Percentiles rank a stretch among this genome's conserved stretches.
Evolutionary conservation across 1,140 invertebrate species (phyloP).

Genomic region (Thalassaphorura encarpata): DNA sequence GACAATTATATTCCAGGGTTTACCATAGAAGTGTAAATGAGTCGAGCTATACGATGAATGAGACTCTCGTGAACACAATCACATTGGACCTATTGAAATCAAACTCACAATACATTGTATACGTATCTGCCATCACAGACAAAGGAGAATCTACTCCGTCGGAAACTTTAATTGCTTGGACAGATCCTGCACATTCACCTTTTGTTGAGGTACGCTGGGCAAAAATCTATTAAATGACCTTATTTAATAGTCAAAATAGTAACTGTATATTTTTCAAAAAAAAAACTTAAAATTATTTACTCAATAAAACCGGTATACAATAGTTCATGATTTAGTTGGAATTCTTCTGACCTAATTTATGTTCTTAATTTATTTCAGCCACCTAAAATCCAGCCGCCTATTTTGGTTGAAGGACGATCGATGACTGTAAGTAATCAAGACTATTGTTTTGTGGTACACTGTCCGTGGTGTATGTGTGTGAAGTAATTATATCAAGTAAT

Average conservation of each 20-base stretch:
- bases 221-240: no score
- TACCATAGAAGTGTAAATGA: constrained; percentile 53
- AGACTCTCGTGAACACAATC: constrained; percentile 55
- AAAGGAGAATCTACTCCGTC: constrained; percentile 58
- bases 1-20: constrained; percentile 44
- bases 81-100: constrained; percentile 56
- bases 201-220: constrained; percentile 59
- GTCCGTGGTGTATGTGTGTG: no score
- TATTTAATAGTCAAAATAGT: no score
- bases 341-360: neutral
- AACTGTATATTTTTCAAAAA: no score
- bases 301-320: no score
- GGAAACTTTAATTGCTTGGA: constrained; percentile 71
- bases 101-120: constrained; percentile 66
- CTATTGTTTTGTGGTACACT: no score
- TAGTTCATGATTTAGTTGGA: no score
- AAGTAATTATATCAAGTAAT: no score
- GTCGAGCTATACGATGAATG: constrained; percentile 47
- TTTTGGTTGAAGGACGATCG: constrained; percentile 66
- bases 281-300: no score
- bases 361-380: constrained; percentile 44
- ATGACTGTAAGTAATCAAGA: no score
- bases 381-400: constrained; percentile 67
- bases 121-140: constrained; percentile 53
- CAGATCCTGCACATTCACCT: constrained; percentile 70